These are phyloP conservation scores for Brachypodius melanocephalos DNA, from an alignment of 2,113 vertebrate species.

Conservation along the genomic window DNA sequence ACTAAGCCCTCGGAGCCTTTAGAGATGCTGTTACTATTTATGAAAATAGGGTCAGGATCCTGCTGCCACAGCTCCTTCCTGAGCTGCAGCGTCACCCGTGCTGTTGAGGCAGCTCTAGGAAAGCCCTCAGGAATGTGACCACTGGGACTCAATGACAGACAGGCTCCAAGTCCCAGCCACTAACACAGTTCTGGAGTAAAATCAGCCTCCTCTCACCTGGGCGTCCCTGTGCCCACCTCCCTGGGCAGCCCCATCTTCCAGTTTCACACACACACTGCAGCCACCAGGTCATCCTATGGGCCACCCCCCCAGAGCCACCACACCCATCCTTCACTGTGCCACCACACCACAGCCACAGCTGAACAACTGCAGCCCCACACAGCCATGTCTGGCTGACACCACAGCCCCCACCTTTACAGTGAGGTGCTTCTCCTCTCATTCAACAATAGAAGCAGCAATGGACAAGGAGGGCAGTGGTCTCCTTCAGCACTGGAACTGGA, in stretches of 20 bases:
- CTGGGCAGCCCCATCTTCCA: not conserved
- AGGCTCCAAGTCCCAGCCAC: not conserved
- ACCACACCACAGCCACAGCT: not conserved
- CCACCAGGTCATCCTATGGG: not conserved
- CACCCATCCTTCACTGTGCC: not conserved
- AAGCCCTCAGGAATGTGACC: not conserved
- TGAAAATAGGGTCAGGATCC: slow-evolving; percentile 11
- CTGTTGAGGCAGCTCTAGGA: not conserved
- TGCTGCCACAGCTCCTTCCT: not conserved
- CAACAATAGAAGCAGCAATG: not conserved
- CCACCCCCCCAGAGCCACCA: not conserved
- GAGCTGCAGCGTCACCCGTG: not conserved
- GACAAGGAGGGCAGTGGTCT: not conserved
- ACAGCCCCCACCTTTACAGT: not conserved
- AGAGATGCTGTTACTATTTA: slow-evolving; percentile 20
- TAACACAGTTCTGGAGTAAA: not conserved
- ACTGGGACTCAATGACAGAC: not conserved
- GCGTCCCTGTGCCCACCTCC: not conserved
- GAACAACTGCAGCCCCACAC: not conserved
- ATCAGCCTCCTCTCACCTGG: not conserved
- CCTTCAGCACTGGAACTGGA: not conserved
- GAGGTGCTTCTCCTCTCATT: not conserved
- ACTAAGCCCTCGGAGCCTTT: not conserved
- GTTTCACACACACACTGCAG: not conserved
- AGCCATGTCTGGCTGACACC: accelerated